Conservation (phyloP, 2,113 vertebrate species). For the Catharus fuscescens region DNA sequence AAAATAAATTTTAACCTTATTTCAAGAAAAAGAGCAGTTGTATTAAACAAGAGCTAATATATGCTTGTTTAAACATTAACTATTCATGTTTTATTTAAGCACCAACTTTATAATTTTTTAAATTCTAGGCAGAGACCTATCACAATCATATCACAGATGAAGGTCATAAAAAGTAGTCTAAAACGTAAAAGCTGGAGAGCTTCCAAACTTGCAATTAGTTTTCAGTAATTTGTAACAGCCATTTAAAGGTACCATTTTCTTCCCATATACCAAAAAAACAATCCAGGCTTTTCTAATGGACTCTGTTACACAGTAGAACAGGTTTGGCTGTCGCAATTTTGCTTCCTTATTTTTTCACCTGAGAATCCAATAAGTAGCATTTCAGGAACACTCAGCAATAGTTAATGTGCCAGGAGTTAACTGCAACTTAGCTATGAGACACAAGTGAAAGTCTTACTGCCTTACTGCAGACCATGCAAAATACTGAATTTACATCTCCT, state of each 20-base stretch:
- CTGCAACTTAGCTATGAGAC: background rate
- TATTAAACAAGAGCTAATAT: background rate
- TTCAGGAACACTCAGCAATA: background rate
- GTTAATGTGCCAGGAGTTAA: background rate
- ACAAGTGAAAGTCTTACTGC: background rate
- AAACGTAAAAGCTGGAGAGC: background rate
- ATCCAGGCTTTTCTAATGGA: background rate
- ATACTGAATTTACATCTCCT: background rate
- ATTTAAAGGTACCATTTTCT: background rate
- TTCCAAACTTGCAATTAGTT: background rate
- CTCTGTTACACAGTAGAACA: background rate
- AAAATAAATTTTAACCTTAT: background rate
- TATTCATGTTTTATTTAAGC: background rate
- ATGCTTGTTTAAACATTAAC: background rate
- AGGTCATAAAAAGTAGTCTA: background rate
- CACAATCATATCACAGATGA: background rate
- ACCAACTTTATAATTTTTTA: background rate
- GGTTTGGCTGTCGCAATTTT: background rate
- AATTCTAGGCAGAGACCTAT: background rate
- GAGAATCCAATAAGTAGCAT: background rate
- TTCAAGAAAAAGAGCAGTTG: background rate
- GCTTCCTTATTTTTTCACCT: background rate
- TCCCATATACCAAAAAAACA: background rate
- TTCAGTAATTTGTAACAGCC: background rate
- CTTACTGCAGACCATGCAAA: background rate